phyloP scores from a whole-genome alignment of 2,888 invertebrate species.

The Unio pictorum region DNA sequence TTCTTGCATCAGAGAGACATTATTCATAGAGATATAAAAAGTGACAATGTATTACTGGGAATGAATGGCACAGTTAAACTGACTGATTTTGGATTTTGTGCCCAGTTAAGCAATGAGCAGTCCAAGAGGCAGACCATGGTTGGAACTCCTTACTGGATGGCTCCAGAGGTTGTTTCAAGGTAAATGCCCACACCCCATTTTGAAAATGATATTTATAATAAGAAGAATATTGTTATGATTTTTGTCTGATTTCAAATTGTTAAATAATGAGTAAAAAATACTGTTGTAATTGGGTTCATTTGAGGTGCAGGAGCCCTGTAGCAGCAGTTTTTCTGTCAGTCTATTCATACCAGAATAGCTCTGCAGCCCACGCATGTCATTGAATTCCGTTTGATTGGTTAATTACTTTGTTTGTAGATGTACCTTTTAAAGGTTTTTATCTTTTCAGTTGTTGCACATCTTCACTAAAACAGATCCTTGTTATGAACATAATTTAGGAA shows the following conservation, averaged over 20 bases:
- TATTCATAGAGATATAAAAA: conserved; percentile 87
- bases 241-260: background rate
- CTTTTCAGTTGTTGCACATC: no score
- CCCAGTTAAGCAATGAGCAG: conserved; percentile 93
- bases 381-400: no score
- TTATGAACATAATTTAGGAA: no score
- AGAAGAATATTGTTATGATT: background rate
- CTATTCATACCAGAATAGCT: no score
- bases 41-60: conserved; percentile 95
- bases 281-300: background rate
- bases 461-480: no score
- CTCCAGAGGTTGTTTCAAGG: conserved; percentile 81
- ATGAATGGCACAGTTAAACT: conserved; percentile 84
- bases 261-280: background rate
- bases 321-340: no score
- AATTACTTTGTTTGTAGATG: no score
- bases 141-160: conserved; percentile 99
- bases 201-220: background rate
- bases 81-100: conserved; percentile 96
- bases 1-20: conserved; percentile 89
- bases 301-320: no score
- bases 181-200: conserved; percentile 19
- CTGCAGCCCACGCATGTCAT: no score
- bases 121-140: conserved; percentile 93
- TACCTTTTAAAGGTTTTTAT: no score